Base-by-base conservation (phyloP, 2,888 invertebrate genomes). In the Dioctria rufipes region DNA sequence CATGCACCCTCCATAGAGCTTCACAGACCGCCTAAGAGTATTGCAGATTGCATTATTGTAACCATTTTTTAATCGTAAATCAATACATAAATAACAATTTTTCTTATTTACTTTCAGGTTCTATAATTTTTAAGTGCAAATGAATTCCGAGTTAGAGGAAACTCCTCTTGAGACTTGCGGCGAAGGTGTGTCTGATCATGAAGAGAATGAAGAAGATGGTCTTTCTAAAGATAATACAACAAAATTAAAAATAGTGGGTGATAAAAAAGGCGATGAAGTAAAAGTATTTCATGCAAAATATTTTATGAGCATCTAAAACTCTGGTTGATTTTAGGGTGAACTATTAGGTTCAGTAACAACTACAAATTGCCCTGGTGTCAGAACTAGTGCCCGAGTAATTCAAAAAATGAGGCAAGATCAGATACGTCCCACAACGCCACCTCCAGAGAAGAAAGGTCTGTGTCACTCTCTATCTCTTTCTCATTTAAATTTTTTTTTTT, bases 331-430 rank as follows among this genome's bases (percentile, higher is more conserved):
- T 11, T 3, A 49, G 37, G 66, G 42, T 4, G 92, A 93, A 84
- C 88, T 94, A 40, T 89, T 94, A n/a, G 94, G 94, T 11, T 93
- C 94, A 0, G 90, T 94, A 63, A 94, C 93, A n/a, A 93, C 92
- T 37, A 86, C 88, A 66, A 88, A 88, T 80, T 89, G 89, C 66
- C 89, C 90, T 85, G 88, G 92, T 86, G 87, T 89, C 88, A 89
- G 95, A 54, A 93, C 94, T 60, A 94, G 94, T 88, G 95, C 95
- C 0, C 90, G 95, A 83, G 95, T 95, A 82, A 94, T 94, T 84
- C 95, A 95, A 88, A 95, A 95, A 87, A 91, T 95, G 88, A 91
- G 92, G 84, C 90, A 94, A 65, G 94, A 94, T 85, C 88, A 90
- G 58, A 88, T 88, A 63, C 85, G 88, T 8, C 87, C 88, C 6